Conservation (phyloP, 2,888 invertebrate species). For the Saturnia japonica region DNA sequence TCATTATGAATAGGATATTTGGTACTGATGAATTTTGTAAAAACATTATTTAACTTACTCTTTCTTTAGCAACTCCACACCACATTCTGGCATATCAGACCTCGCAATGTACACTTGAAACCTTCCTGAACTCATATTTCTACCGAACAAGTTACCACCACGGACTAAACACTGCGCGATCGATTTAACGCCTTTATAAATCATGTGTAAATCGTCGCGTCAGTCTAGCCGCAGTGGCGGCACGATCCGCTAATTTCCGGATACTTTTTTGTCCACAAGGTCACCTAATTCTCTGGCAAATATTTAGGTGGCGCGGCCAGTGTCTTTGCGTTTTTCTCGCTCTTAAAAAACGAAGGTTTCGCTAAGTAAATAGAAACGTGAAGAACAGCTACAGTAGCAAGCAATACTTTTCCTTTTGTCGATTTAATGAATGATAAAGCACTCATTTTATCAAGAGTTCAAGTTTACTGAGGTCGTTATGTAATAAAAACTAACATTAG, state of each 20-base stretch:
- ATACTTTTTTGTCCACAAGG: conserved; percentile 44
- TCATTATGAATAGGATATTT: background rate
- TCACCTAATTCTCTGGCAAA: conserved; percentile 60
- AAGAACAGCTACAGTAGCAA: conserved; percentile 65
- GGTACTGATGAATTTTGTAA: background rate
- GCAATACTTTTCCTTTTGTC: conserved; percentile 67
- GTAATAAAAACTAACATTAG: conserved; percentile 20
- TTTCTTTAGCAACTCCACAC: conserved; percentile 81
- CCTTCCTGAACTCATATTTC: conserved; percentile 64
- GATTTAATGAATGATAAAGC: conserved; percentile 65
- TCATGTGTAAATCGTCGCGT: conserved; percentile 46
- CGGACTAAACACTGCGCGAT: conserved; percentile 42
- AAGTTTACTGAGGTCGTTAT: conserved; percentile 19
- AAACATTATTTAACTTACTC: conserved; percentile 73
- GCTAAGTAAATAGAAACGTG: conserved; percentile 68
- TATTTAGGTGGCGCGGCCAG: conserved; percentile 61
- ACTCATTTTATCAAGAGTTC: conserved; percentile 54
- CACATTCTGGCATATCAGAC: conserved; percentile 83
- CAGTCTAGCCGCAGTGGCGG: background rate
- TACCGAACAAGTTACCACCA: conserved; percentile 36
- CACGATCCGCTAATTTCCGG: conserved; percentile 37
- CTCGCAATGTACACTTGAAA: conserved; percentile 85
- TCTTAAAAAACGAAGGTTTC: conserved; percentile 73
- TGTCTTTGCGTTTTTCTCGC: conserved; percentile 44
- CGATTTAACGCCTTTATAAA: conserved; percentile 47